Evolutionary conservation across 2,888 invertebrate genomes (phyloP), one percentile per base, ranked within the genome.

Genomic region (Heliconius sara): DNA sequence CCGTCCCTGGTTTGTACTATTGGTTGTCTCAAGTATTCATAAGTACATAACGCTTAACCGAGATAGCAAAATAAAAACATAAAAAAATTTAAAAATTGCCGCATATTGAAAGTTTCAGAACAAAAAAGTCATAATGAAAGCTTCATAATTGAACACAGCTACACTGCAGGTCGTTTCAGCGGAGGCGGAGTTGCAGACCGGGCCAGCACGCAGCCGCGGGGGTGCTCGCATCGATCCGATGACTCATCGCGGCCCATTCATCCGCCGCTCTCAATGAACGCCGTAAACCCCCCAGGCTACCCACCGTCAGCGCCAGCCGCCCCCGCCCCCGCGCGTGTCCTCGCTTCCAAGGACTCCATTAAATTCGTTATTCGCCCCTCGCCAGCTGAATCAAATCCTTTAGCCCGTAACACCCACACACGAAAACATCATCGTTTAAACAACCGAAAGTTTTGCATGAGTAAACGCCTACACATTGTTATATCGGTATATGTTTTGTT

Each of bases 201-300:
- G 57, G 71, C 73, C 73, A 81, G 83, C 83, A 83, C 81, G 83
- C 83, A 60, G 81, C 25, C 80, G 81, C 85, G 84, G 86, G 83
- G 83, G 79, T 84, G 81, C 80, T 84, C 83, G 87, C 88, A 94
- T 94, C 93, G 94, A 94, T 94, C 93, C 90, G 91, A 87, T 95
- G 95, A 95, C 88, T 95, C 95, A 95, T 89, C 90, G 90, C 83
- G 73, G 83, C 90, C 90, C 95, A 95, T 95, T 95, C 95, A 95
- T 94, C 92, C 91, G 91, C 92, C 92, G 91, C 93, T 85, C 93
- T 95, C 92, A 95, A 95, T 95, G 95, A 94, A 94, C 89, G 88
- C 89, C 89, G 90, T 87, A 85, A 86, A 85, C 86, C 86, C 87
- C 85, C 85, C 86, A n/a, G 19, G 57, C 57, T n/a, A n/a, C 57